Base-by-base conservation (phyloP, 2,113 vertebrate species). In the Thalassoma bifasciatum region DNA sequence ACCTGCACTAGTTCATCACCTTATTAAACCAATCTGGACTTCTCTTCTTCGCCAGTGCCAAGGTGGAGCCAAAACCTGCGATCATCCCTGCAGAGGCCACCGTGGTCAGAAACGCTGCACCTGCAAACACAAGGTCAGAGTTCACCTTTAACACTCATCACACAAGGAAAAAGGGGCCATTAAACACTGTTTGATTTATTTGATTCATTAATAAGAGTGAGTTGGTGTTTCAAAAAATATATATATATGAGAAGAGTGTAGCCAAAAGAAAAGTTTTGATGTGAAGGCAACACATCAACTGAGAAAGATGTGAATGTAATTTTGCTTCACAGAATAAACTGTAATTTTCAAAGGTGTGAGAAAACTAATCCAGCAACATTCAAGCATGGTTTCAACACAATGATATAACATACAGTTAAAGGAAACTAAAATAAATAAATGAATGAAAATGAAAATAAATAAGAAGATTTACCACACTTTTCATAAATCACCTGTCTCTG, bases 1-100 rank as follows among this genome's bases (percentile, higher is more conserved):
- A 22, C 8, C 10, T 5, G 75, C 78, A 3, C 6, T 6, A 30
- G 30, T 30, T 3, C 6, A 30, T 30, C 30, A 99, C 98, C 96
- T 99, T 98, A 83, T 72, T 95, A 70, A 99, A 99, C 97, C 96
- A 99, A 12, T 90, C 89, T 0, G 97, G 97, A 38, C 95, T 98
- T 82, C 90, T 97, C 89, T 96, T 99, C 92, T 97, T 99, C 10
- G 97, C 93, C 85, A 98, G 63, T 10, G 96, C 96, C 61, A 99
- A 82, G 0, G 96, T 96, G 16, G 96, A 96, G 26, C 96, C 93
- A 75, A 99, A 99, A 17, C 98, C 98, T 13, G 94, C 94, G 0
- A 98, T 70, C 94, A 98, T 94, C 51, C 97, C 98, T 0, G 92
- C 96, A 1, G 95, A 92, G 34, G 95, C 95, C 75, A 94, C 95